Evolutionary conservation across 2,888 invertebrate species (phyloP), one percentile per base, ranked within the genome.

Genomic region (Mesoligia furuncula): DNA sequence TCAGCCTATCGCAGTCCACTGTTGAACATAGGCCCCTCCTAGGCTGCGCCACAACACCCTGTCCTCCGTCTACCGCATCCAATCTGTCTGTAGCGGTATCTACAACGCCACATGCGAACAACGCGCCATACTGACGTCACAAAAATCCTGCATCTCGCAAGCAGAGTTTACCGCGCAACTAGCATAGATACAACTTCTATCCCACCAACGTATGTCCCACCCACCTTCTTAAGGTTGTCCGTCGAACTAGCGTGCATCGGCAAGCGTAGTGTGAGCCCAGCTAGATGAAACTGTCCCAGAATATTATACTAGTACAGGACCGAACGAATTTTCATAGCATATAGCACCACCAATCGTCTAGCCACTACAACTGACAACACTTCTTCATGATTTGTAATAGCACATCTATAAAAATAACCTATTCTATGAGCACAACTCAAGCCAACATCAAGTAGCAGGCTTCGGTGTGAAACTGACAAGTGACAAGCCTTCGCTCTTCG

Each of bases 381-480:
- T 57, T 48, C 24, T 24, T 24, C 11, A 62, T 8, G 17, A 59
- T 9, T 59, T 27, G 5, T 39, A 27, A 17, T 31, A 48, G 3
- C 5, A 13, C 39, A 57, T 70, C 42, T 78, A 36, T 64, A 31
- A 70, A 70, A 62, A 7, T 15, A 71, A 48, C 42, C 6, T 68
- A 59, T 48, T 73, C 72, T 69, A 62, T 61, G 45, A 45, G 6
- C 54, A 61, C 11, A n/a, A 36, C 17, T 69, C 9, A 8, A 70
- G 9, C 7, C 20, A 31, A 70, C 24, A 70, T 42, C 73, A 65
- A 83, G 83, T 85, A 84, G 85, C 80, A 42, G 66, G 75, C 20
- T 75, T 69, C 83, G 77, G 86, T 87, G 85, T 88, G 85, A 85
- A 87, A 86, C 83, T 73, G 80, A 77, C 85, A 75, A 77, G 81